Evolutionary conservation across 2,113 vertebrate genomes (phyloP), one percentile per base, ranked within the genome.

Genomic region (Vulpes vulpes): DNA sequence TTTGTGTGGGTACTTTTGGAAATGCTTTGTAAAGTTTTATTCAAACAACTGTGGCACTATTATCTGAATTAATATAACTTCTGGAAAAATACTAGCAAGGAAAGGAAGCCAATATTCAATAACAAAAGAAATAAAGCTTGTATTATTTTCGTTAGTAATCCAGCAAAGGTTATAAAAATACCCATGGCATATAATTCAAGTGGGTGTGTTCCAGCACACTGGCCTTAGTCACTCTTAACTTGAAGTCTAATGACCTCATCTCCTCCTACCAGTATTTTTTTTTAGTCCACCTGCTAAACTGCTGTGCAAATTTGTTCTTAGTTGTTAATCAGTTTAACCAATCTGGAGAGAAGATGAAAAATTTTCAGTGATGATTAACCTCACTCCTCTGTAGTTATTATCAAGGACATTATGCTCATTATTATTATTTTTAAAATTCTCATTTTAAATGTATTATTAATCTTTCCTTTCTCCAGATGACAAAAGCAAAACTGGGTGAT

Each of bases 401-500:
- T 82, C 51, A 71, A 91, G 78, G 43, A 87, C 38, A 91, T 76
- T 89, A 35, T 80, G 55, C 51, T 74, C 67, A 88, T 88, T 64
- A 71, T 97, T 90, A 93, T 96, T 89, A 67, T 90, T 95, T 86
- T 96, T 92, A 62, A 43, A 95, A 95, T 90, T 95, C 14, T 90
- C 57, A 94, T 97, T 97, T 92, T 32, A 95, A 97, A 71, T 94
- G 14, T 87, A 94, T 95, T 95, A 94, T 94, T 94, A 96, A 95
- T 97, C 38, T 59, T 93, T 80, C n/a, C 78, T 89, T 92, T 89
- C 27, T 89, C 92, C 80, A 92, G 88, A 97, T 93, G 86, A 97
- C 95, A 98, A 94, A 96, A 96, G 83, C 71, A 95, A 96, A 96
- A 74, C 90, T 97, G 96, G 84, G 88, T 97, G 92, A 96, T 95